These are phyloP conservation scores for Hapalemur alaotrensis DNA, from an alignment of 2,797 vertebrate species.

Conservation along the genomic window DNA sequence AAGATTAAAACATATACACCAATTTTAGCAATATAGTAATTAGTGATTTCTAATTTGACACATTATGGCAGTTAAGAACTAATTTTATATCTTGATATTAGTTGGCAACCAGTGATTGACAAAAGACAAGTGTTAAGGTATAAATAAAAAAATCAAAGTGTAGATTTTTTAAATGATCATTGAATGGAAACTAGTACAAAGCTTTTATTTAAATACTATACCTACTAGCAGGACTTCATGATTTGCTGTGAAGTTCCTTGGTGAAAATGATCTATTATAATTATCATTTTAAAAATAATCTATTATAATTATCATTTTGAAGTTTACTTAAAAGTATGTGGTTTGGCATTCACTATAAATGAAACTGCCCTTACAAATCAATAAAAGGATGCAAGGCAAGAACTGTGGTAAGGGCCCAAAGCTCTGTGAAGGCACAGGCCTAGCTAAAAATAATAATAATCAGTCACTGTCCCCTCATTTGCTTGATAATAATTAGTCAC, in stretches of 20 bases:
- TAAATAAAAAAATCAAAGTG: not conserved
- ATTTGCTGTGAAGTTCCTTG: not conserved
- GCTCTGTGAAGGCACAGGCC: too few species aligned
- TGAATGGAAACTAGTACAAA: slow-evolving; percentile 19
- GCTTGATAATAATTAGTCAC: too few species aligned
- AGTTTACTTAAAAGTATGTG: not conserved
- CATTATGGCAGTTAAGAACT: not conserved
- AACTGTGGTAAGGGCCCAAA: too few species aligned
- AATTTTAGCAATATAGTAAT: not conserved
- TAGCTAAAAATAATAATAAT: too few species aligned
- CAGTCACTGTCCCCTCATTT: too few species aligned
- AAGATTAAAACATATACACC: not conserved
- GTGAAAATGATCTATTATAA: slow-evolving; percentile 20
- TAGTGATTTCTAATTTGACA: slow-evolving; percentile 21
- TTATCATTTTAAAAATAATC: slow-evolving; percentile 29
- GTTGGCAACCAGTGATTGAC: not conserved
- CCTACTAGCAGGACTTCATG: not conserved
- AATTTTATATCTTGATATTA: not conserved
- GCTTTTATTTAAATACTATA: not conserved
- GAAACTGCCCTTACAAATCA: too few species aligned
- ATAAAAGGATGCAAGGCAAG: too few species aligned
- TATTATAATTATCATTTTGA: not conserved
- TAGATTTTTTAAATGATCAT: not conserved
- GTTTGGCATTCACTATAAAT: not conserved
- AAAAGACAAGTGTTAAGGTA: slow-evolving; percentile 11